phyloP scores from a whole-genome alignment of 2,797 vertebrate genomes.

The Triplophysa yarkandensis region DNA sequence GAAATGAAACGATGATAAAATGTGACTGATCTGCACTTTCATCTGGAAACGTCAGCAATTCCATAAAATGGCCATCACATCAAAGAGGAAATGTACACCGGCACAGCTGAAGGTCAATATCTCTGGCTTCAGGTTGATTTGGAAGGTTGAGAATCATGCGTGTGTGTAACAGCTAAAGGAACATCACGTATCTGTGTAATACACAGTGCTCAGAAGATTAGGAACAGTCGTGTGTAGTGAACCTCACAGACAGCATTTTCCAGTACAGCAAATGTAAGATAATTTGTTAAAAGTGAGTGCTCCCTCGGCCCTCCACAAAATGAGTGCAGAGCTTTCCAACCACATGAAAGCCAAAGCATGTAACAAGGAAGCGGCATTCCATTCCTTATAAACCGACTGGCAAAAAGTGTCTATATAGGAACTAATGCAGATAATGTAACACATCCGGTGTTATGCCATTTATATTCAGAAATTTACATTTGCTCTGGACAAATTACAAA shows the following conservation, averaged over 20 bases:
- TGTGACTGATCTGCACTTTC: not conserved
- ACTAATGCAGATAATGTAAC: slow-evolving; percentile 9
- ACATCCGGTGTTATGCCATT: slow-evolving; percentile 15
- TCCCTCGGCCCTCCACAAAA: slow-evolving; percentile 10
- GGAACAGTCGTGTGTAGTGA: slow-evolving; percentile 4
- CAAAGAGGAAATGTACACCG: not conserved
- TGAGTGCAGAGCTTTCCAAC: not conserved
- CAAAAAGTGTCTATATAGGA: slow-evolving; percentile 13
- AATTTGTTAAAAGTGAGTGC: slow-evolving; percentile 27
- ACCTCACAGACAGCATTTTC: slow-evolving; percentile 19
- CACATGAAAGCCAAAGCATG: slow-evolving; percentile 32
- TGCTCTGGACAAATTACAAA: slow-evolving; percentile 14
- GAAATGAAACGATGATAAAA: not conserved
- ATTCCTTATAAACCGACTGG: not conserved
- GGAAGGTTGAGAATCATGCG: not conserved
- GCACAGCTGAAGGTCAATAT: not conserved
- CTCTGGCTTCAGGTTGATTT: slow-evolving; percentile 15
- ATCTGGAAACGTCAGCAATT: not conserved
- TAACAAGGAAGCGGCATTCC: not conserved
- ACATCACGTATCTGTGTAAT: not conserved
- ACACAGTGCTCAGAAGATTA: slow-evolving; percentile 32
- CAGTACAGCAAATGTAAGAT: slow-evolving; percentile 20
- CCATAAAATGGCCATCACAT: not conserved
- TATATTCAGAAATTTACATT: slow-evolving; percentile 4
- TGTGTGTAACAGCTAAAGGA: not conserved